A percentile compares a stretch with the other conserved stretches of the same genome.
Evolutionary conservation across 1,140 invertebrate genomes (phyloP).

Genomic region (Scaptomyza graminum): DNA sequence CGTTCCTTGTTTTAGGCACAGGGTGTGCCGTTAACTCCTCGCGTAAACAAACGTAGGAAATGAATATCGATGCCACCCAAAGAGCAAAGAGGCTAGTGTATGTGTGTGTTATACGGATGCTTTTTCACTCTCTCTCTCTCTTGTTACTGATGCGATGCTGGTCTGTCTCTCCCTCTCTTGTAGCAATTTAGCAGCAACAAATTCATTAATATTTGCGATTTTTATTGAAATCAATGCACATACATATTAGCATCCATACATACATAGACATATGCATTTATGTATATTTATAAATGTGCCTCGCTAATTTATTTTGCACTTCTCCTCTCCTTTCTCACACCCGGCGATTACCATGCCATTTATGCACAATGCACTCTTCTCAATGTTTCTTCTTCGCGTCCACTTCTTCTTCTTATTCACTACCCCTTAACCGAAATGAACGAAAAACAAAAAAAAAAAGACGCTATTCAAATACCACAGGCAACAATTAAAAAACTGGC

Average conservation of each 20-base stretch:
- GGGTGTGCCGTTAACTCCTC: constrained; percentile 34
- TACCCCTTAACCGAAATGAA: constrained; percentile 3
- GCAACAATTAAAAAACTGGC: neutral
- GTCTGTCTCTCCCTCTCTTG: constrained; percentile 53
- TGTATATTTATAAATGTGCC: constrained; percentile 37
- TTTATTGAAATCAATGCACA: constrained; percentile 51
- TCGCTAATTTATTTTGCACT: constrained; percentile 40
- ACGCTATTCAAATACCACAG: constrained; percentile 1
- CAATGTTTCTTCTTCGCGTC: neutral
- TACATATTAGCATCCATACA: constrained; percentile 16
- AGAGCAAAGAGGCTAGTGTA: constrained; percentile 1
- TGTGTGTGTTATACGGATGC: neutral
- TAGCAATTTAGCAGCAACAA: constrained; percentile 56
- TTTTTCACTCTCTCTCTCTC: constrained; percentile 34
- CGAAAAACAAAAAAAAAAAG: constrained; percentile 14
- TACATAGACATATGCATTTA: constrained; percentile 6
- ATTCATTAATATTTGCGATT: constrained; percentile 68
- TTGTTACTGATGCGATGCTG: constrained; percentile 53
- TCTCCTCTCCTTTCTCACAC: constrained; percentile 33
- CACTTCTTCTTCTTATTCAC: neutral
- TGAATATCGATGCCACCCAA: constrained; percentile 44
- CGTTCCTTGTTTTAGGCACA: constrained; percentile 27
- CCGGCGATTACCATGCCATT: constrained; percentile 31
- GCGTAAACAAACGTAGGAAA: constrained; percentile 33
- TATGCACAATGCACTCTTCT: constrained; percentile 10